Base-by-base conservation (phyloP, 2,888 invertebrate species). In the Diploptera punctata region DNA sequence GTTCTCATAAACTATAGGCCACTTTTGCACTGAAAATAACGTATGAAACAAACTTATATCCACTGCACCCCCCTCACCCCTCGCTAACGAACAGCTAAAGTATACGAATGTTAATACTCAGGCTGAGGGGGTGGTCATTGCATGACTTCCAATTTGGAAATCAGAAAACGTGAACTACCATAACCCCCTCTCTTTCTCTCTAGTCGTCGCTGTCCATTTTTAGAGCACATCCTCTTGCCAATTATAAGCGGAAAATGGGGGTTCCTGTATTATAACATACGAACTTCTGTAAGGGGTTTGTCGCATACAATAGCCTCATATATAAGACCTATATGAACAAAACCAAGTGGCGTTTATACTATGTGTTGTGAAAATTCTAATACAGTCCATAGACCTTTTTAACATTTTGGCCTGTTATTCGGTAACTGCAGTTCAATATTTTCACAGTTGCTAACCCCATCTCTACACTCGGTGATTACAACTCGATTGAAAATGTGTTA, bases 91-190 rank as follows among this genome's bases (percentile, higher is more conserved):
- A 52, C 24, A 52, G 57, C 29, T 57, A 57, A 57, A 57, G 57
- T 57, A 57, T 57, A 57, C 31, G 31, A n/a, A 31, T 57, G 31
- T 10, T 47, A 47, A 47, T 47, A 47, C 18, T n/a, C 47, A 4
- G 7, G 47, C 47, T n/a, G 47, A 3, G n/a, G 18, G 10, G 4
- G n/a, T 3, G 68, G 68, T 62, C 73, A 70, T 65, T 71, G 61
- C 75, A 75, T 73, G 75, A 73, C 73, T 73, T 73, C 73, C 73
- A 73, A 73, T 73, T 75, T 71, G 62, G 44, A 72, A 75, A 73
- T 71, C 71, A 68, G 29, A 68, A 47, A 61, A 61, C 61, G 21
- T 54, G 70, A 71, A 38, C 62, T 19, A 47, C 10, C 10, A 33
- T 33, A 33, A 5, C 62, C 33, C 31, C 5, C 62, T 29, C 29